These are phyloP conservation scores for Melanotaenia pygmaea DNA, from an alignment of 2,797 vertebrate genomes.

Conservation along the genomic window DNA sequence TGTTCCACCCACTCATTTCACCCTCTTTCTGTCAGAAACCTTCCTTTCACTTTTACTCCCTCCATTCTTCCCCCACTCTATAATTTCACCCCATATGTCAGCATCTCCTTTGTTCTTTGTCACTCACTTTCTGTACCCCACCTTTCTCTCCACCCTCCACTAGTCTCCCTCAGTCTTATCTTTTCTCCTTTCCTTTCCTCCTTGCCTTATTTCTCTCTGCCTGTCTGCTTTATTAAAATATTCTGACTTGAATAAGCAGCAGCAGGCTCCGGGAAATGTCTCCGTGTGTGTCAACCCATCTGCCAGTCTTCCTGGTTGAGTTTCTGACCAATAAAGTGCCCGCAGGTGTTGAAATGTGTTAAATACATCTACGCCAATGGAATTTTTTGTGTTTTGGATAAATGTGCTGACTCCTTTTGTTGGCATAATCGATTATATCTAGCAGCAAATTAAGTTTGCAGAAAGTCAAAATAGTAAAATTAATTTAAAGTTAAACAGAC, in stretches of 20 bases:
- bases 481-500: slow-evolving; percentile 4
- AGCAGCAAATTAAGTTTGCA: slow-evolving; percentile 14
- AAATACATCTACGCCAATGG: slow-evolving; percentile 28
- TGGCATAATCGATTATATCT: slow-evolving; percentile 18
- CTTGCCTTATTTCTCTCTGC: slow-evolving; percentile 69
- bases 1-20: slow-evolving; percentile 77
- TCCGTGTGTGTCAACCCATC: slow-evolving; percentile 57
- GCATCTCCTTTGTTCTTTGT: slow-evolving; percentile 79
- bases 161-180: slow-evolving; percentile 69
- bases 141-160: slow-evolving; percentile 62
- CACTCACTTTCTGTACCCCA: slow-evolving; percentile 73
- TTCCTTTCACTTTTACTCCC: slow-evolving; percentile 72
- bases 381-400: slow-evolving; percentile 1
- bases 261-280: slow-evolving; percentile 66
- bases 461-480: slow-evolving; percentile 9
- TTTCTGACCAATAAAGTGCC: slow-evolving; percentile 71
- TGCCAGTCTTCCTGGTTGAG: slow-evolving; percentile 63
- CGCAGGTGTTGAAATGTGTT: slow-evolving; percentile 61
- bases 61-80: slow-evolving; percentile 72
- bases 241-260: slow-evolving; percentile 76
- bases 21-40: slow-evolving; percentile 77
- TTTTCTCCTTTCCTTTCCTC: slow-evolving; percentile 51
- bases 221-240: slow-evolving; percentile 81
- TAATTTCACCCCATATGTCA: slow-evolving; percentile 81
- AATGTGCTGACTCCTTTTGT: slow-evolving; percentile 8